Conservation (phyloP, 1,140 invertebrate genomes). For the Drosophila repleta region DNA sequence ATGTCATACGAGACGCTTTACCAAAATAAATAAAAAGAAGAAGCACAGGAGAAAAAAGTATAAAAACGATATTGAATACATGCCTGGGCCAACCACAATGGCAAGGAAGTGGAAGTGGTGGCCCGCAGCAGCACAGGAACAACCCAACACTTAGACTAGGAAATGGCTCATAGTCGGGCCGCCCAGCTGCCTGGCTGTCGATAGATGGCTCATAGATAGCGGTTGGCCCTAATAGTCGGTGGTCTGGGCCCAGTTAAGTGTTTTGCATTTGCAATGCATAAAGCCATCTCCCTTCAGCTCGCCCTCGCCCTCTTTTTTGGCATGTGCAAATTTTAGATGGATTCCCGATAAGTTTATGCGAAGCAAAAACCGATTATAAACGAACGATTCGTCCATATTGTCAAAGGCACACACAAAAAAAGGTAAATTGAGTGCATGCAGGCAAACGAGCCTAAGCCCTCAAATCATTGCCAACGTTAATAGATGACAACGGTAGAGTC, state of each 20-base stretch:
- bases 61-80: conserved; percentile 2
- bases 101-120: conserved; percentile 74
- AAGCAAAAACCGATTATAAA: conserved; percentile 40
- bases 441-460: conserved; percentile 17
- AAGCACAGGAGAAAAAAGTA: background rate
- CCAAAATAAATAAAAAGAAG: conserved; percentile 35
- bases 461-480: conserved; percentile 6
- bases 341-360: conserved; percentile 43
- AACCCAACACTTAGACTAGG: conserved; percentile 55
- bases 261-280: conserved; percentile 52
- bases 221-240: conserved; percentile 26
- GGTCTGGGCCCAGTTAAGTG: conserved; percentile 34
- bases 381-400: conserved; percentile 44
- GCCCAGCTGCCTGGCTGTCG: conserved; percentile 17
- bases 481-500: conserved; percentile 2
- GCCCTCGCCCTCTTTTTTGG: conserved; percentile 1
- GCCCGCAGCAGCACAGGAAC: conserved; percentile 43
- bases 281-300: conserved; percentile 7
- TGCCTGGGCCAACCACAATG: conserved; percentile 58
- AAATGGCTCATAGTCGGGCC: conserved; percentile 38
- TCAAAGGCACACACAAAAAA: conserved; percentile 36
- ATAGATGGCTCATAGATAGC: conserved; percentile 23
- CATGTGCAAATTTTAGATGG: conserved; percentile 50
- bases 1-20: conserved; percentile 74
- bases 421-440: conserved; percentile 53